phyloP scores from a whole-genome alignment of 1,140 invertebrate species.

The Drosophila novamexicana region DNA sequence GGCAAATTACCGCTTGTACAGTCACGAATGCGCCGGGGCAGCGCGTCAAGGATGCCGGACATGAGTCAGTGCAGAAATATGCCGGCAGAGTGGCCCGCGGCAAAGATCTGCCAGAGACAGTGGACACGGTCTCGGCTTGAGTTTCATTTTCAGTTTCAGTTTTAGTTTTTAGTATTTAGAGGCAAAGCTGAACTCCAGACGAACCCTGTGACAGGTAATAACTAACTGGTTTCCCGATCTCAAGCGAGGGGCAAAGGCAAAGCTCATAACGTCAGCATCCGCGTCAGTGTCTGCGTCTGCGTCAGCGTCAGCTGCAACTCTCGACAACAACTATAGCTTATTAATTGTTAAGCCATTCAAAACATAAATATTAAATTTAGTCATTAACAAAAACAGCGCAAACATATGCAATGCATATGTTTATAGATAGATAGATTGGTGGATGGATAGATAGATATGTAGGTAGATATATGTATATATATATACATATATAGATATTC shows the following conservation, averaged over 20 bases:
- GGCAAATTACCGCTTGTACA: slow-evolving; percentile 35
- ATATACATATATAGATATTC: too few species aligned
- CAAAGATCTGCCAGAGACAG: not conserved
- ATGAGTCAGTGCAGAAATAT: slow-evolving; percentile 50
- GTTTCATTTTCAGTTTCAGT: slow-evolving; percentile 7
- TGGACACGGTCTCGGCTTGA: slow-evolving; percentile 11
- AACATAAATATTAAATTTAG: slow-evolving; percentile 3
- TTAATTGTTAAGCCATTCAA: slow-evolving; percentile 25
- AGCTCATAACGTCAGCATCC: not conserved
- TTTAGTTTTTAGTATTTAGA: not conserved
- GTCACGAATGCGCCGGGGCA: slow-evolving; percentile 38
- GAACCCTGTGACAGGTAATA: slow-evolving; percentile 6
- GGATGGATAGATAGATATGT: too few species aligned
- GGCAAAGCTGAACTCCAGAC: slow-evolving; percentile 6
- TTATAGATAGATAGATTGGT: not conserved
- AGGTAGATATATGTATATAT: too few species aligned
- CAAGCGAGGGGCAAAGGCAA: slow-evolving; percentile 3
- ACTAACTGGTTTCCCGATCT: slow-evolving; percentile 32
- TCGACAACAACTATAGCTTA: slow-evolving; percentile 19
- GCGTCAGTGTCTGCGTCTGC: not conserved
- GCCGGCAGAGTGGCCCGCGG: slow-evolving; percentile 15
- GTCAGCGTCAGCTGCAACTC: slow-evolving; percentile 18
- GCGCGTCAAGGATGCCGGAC: slow-evolving; percentile 47
- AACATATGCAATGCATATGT: not conserved
- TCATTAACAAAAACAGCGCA: slow-evolving; percentile 20